phyloP scores from a whole-genome alignment of 1,140 invertebrate genomes.

The Drosophila sucinea region DNA sequence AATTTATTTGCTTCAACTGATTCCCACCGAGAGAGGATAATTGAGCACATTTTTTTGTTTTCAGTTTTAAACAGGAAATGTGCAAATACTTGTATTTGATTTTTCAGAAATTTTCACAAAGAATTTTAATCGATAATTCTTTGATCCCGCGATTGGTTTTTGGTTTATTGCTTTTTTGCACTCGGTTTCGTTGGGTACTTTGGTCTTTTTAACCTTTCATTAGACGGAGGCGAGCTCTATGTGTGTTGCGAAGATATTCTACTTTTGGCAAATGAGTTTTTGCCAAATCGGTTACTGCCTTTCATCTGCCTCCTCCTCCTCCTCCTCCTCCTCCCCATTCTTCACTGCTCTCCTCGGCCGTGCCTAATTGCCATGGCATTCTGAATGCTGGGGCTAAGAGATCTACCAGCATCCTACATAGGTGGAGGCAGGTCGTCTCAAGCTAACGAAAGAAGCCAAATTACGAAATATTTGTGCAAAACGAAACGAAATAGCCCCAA shows the following conservation, averaged over 20 bases:
- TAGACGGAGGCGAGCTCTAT: not conserved
- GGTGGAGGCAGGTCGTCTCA: conserved; percentile 3
- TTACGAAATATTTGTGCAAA: conserved; percentile 58
- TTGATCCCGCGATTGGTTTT: conserved; percentile 26
- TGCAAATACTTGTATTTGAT: conserved; percentile 37
- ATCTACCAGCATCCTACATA: conserved; percentile 26
- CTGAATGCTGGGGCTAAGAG: conserved; percentile 26
- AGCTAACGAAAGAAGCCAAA: conserved; percentile 33
- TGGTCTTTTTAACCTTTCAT: conserved; percentile 12
- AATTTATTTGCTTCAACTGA: not conserved
- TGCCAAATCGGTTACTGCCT: conserved; percentile 12
- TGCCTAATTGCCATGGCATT: conserved; percentile 46
- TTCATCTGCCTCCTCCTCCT: conserved; percentile 6
- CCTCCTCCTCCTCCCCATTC: not conserved
- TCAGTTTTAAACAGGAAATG: not conserved
- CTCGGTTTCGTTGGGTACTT: not conserved
- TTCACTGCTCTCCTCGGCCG: conserved; percentile 10
- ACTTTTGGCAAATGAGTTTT: conserved; percentile 13
- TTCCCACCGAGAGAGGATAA: not conserved
- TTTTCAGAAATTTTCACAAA: conserved; percentile 26
- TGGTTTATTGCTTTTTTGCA: not conserved
- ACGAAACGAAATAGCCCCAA: conserved; percentile 48
- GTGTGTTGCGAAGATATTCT: not conserved
- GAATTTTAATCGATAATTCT: conserved; percentile 52
- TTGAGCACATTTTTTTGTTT: not conserved